phyloP scores from a whole-genome alignment of 2,888 invertebrate species.

The Sesamia inferens region DNA sequence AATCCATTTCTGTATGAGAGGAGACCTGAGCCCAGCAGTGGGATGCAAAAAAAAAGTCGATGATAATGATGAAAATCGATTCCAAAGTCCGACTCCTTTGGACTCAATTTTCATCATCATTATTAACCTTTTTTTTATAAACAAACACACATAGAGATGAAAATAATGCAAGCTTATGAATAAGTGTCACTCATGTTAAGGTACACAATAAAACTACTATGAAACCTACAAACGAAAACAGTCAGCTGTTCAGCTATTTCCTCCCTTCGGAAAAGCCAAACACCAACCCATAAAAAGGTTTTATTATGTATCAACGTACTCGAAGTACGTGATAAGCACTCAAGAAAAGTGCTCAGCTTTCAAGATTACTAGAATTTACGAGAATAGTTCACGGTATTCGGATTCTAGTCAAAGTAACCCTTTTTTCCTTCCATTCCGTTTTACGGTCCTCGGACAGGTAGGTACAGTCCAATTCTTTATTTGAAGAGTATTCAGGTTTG shows the following conservation, averaged over 20 bases:
- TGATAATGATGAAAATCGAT: too few relatives aligned
- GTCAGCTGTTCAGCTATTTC: too few relatives aligned
- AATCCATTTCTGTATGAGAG: too few relatives aligned
- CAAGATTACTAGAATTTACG: slow-evolving; percentile 45
- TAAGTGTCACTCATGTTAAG: too few relatives aligned
- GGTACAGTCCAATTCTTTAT: slow-evolving; percentile 17
- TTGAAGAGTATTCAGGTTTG: not conserved
- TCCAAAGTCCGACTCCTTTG: too few relatives aligned
- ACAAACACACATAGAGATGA: too few relatives aligned
- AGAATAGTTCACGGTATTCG: slow-evolving; percentile 27
- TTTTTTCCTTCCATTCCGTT: slow-evolving; percentile 39
- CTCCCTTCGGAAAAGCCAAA: not conserved
- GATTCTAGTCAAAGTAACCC: slow-evolving; percentile 37
- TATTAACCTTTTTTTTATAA: too few relatives aligned
- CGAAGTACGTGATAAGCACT: slow-evolving; percentile 40
- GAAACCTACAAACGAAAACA: not conserved
- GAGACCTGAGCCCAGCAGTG: too few relatives aligned
- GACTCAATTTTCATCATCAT: too few relatives aligned
- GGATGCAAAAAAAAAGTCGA: too few relatives aligned
- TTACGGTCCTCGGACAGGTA: slow-evolving; percentile 16
- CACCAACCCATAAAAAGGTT: not conserved
- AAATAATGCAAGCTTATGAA: too few relatives aligned
- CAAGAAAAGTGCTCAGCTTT: slow-evolving; percentile 34
- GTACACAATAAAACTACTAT: too few relatives aligned
- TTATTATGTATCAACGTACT: slow-evolving; percentile 17